phyloP scores from a whole-genome alignment of 2,113 vertebrate genomes.

The Rhinichthys klamathensis region DNA sequence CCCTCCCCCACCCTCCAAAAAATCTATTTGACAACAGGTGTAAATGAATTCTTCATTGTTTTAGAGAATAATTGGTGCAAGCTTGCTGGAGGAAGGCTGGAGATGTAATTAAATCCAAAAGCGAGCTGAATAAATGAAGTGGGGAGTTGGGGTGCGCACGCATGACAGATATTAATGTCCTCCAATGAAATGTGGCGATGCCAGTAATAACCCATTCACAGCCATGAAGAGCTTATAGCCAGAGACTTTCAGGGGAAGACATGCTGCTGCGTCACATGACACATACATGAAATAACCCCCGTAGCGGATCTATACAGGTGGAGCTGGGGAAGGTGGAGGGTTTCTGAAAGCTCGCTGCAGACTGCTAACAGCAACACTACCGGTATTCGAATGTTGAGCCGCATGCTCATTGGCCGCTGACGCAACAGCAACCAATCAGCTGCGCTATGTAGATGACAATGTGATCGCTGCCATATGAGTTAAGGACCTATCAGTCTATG shows the following conservation, averaged over 20 bases:
- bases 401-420: too few relatives aligned
- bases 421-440: too few relatives aligned
- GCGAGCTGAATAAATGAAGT: constrained; percentile 77
- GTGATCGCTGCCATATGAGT: too few relatives aligned
- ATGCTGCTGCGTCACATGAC: too few relatives aligned
- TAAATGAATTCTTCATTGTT: constrained; percentile 81
- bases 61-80: constrained; percentile 79
- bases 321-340: too few relatives aligned
- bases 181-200: constrained; percentile 62
- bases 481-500: too few relatives aligned
- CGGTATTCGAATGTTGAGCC: too few relatives aligned
- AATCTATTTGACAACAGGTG: constrained; percentile 78
- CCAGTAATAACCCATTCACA: constrained; percentile 65
- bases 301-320: too few relatives aligned
- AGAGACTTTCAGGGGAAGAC: neutral
- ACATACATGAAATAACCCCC: too few relatives aligned
- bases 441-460: too few relatives aligned
- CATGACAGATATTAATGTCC: constrained; percentile 73
- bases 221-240: constrained; percentile 45
- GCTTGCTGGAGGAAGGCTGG: constrained; percentile 74
- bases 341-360: too few relatives aligned
- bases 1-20: constrained; percentile 62
- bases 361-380: too few relatives aligned
- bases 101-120: constrained; percentile 83
- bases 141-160: constrained; percentile 71